Conservation (phyloP, 2,888 invertebrate genomes). For the Nemoura dubitans region DNA sequence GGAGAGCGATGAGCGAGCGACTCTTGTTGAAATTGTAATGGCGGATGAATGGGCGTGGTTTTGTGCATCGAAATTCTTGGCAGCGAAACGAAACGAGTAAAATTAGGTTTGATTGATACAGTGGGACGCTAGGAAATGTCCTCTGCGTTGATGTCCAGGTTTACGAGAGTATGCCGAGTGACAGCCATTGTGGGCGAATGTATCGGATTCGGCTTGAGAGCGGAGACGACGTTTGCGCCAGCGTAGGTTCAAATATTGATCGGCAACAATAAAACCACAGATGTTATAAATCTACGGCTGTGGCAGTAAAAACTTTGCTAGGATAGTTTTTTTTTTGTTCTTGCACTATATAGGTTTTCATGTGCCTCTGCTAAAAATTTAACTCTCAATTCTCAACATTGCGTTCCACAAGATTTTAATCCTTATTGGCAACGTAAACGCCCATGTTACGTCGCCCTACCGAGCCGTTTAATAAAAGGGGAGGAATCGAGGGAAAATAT, state of each 20-base stretch:
- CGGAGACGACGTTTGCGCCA: background rate
- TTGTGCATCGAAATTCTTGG: background rate
- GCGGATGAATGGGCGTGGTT: conserved; percentile 47
- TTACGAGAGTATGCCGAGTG: background rate
- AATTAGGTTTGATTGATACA: conserved; percentile 8
- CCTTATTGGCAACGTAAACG: conserved; percentile 44
- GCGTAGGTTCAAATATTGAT: background rate
- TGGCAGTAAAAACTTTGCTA: background rate
- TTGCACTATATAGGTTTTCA: too few species aligned
- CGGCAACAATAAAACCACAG: background rate
- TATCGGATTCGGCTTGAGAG: background rate
- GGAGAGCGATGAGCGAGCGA: conserved; percentile 37
- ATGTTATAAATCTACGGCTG: background rate
- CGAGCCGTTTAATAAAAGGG: conserved; percentile 13
- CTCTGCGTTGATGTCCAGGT: background rate
- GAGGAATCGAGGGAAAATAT: conserved; percentile 1
- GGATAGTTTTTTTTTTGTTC: background rate
- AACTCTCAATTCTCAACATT: background rate
- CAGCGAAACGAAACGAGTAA: background rate
- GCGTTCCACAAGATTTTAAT: conserved; percentile 16
- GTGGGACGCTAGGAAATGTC: background rate
- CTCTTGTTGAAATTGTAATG: conserved; percentile 44
- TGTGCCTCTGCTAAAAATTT: background rate
- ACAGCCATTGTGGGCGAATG: background rate
- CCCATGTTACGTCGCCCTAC: background rate